Evolutionary conservation across 1,140 invertebrate genomes (phyloP).

Genomic region (Brachionus plicatilis): DNA sequence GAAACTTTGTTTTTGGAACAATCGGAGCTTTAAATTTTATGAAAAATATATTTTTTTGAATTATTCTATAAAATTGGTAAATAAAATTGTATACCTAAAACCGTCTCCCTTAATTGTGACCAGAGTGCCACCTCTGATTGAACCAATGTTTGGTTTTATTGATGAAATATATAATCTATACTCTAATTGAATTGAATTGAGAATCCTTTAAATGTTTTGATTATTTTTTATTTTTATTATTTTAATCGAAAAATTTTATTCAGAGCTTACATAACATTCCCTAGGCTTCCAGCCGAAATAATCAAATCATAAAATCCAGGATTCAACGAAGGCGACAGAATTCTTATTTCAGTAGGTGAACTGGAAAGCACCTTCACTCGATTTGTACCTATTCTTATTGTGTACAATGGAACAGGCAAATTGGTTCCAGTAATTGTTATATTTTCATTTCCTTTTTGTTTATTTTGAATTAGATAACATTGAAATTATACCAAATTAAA

Average conservation of each 20-base stretch:
- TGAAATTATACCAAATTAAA: neutral
- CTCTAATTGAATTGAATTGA: neutral
- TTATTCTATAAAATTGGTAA: neutral
- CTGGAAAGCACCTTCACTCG: conserved; percentile 38
- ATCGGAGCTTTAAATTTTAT: neutral
- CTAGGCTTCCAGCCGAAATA: neutral
- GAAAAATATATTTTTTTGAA: neutral
- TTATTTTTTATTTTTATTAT: neutral
- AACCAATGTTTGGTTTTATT: conserved; percentile 30
- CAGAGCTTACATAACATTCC: neutral
- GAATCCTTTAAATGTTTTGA: too few species aligned
- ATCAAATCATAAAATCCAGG: conserved; percentile 42
- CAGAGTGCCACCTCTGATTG: conserved; percentile 46
- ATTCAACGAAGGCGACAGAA: conserved; percentile 41
- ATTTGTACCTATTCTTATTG: conserved; percentile 41
- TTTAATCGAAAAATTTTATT: too few species aligned
- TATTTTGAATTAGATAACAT: too few species aligned
- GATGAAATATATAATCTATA: conserved; percentile 38
- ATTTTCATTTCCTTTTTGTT: conserved; percentile 42
- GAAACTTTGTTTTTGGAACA: conserved; percentile 43
- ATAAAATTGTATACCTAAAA: conserved; percentile 42
- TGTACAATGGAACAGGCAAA: conserved; percentile 41
- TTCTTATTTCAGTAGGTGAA: conserved; percentile 41
- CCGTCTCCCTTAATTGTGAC: conserved; percentile 47
- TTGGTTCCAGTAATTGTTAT: conserved; percentile 45